Evolutionary conservation across 2,113 vertebrate genomes (phyloP), one percentile per base, ranked within the genome.

Genomic region (Zosterops pallidus): DNA sequence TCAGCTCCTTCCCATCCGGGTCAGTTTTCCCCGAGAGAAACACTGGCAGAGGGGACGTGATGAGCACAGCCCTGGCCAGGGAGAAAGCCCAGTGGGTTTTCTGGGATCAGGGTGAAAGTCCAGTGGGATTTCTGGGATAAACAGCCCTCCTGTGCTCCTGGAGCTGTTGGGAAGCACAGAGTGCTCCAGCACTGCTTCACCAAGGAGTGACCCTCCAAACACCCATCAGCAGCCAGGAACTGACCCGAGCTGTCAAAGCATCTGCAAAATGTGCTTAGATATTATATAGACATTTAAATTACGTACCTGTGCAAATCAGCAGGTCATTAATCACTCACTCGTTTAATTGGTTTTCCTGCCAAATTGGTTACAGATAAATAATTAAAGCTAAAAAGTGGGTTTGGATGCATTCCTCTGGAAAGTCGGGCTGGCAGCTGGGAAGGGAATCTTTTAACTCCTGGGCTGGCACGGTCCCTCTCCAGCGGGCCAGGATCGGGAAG

Each of bases 301-400:
- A 97, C 93, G 94, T 96, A 97, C 95, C 97, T 96, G 94, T 85
- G 95, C 89, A 87, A 90, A 95, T 94, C 94, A 95, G 95, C 87
- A 70, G 95, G 93, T 95, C 96, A 91, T 97, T 97, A 97, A 97
- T 97, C 97, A 97, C 93, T 96, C 94, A 87, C 92, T 96, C 72
- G 14, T 97, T 97, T 97, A 97, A 97, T 97, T 97, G 97, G 82
- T 95, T 98, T 97, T 92, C 86, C 94, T 97, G 95, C 96, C 97
- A 97, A 97, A 97, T 97, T 97, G 96, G 97, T 96, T 96, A 96
- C 96, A 96, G 97, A 97, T 97, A 97, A 97, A 97, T 97, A 97
- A 97, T 97, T 97, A 97, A 97, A 97, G 79, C 60, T 96, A 94
- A 97, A 94, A 96, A 95, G 95, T 93, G 74, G 93, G 52, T 96